Percentiles rank a stretch among this genome's conserved stretches.
Evolutionary conservation across 2,113 vertebrate genomes (phyloP).

Genomic region (Chloropsis hardwickii): DNA sequence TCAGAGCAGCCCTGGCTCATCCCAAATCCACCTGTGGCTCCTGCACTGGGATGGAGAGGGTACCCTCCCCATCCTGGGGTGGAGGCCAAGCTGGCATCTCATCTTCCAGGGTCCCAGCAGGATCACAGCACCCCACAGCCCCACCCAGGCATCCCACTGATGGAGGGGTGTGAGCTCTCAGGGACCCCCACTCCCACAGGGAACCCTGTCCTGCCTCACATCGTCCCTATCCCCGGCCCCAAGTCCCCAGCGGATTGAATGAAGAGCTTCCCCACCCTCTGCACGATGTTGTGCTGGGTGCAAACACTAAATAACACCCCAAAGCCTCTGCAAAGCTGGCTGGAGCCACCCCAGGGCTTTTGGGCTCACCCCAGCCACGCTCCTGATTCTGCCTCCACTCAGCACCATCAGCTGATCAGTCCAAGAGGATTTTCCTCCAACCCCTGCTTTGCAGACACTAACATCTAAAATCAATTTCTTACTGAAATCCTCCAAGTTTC

Average conservation of each 20-base stretch:
- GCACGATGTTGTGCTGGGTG: not conserved
- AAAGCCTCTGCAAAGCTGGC: not conserved
- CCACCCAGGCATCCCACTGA: not conserved
- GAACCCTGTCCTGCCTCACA: not conserved
- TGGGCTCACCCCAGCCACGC: rapidly evolving
- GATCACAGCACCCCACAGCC: rapidly evolving
- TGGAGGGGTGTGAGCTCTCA: rapidly evolving
- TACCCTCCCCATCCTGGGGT: not conserved
- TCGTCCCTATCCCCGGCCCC: rapidly evolving
- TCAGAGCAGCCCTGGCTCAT: rapidly evolving
- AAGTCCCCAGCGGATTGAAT: too few relatives aligned
- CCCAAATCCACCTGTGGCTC: not conserved
- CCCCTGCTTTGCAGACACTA: not conserved
- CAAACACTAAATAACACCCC: not conserved
- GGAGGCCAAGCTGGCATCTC: not conserved
- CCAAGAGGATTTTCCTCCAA: not conserved
- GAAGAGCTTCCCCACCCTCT: not conserved
- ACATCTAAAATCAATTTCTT: not conserved
- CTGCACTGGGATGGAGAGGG: not conserved
- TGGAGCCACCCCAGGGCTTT: not conserved
- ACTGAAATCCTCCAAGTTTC: not conserved
- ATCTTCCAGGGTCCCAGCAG: not conserved
- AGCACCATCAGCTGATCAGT: not conserved
- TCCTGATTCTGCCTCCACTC: not conserved
- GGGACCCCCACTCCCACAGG: not conserved